Percentiles rank a stretch among this genome's conserved stretches.
These are phyloP conservation scores for Cyrtorhinus lividipennis DNA, from an alignment of 1,140 invertebrate species.

Conservation along the genomic window DNA sequence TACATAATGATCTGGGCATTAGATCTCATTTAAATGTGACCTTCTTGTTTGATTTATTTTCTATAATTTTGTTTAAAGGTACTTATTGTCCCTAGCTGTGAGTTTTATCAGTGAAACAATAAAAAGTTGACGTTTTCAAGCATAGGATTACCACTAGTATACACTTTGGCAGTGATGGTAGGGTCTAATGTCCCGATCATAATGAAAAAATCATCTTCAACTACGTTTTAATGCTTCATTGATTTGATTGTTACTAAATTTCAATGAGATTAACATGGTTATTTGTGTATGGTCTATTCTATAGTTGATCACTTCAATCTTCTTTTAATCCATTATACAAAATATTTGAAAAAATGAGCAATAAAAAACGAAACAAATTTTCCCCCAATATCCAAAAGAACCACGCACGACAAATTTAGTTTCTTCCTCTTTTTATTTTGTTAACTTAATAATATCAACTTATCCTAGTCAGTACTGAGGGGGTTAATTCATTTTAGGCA, in stretches of 20 bases:
- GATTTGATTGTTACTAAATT: not conserved
- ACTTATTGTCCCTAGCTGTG: not conserved
- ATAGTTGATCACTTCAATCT: too few species aligned
- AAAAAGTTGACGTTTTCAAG: not conserved
- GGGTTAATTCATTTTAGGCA: not conserved
- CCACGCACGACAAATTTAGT: not conserved
- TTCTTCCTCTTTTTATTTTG: not conserved
- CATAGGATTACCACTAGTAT: not conserved
- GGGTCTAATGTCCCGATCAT: not conserved
- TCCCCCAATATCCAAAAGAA: not conserved
- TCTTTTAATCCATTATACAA: not conserved
- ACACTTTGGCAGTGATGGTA: not conserved
- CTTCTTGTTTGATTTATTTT: not conserved
- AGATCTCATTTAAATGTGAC: not conserved
- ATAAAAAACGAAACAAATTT: too few species aligned
- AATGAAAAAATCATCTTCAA: not conserved
- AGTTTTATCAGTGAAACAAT: not conserved
- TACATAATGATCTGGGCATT: not conserved
- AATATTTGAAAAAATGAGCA: not conserved
- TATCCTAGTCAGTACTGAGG: constrained; percentile 6
- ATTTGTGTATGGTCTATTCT: too few species aligned
- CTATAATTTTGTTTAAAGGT: too few species aligned
- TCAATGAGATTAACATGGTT: too few species aligned
- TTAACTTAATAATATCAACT: not conserved
- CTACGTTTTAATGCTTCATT: too few species aligned